Evolutionary conservation across 2,797 vertebrate species (phyloP).

Genomic region (Tapirus indicus): DNA sequence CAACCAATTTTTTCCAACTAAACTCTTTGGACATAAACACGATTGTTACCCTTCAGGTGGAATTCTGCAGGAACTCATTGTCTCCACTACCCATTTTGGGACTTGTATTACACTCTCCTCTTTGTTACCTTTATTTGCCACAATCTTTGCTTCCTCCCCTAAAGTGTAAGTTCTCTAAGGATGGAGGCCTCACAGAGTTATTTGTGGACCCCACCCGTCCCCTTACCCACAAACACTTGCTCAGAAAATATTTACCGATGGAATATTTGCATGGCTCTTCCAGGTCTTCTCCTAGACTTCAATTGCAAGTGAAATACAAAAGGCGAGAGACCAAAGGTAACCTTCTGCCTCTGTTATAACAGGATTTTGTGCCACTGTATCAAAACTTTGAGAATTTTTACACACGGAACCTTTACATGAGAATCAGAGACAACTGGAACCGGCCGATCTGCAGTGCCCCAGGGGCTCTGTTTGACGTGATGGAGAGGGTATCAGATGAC

Average conservation of each 20-base stretch:
- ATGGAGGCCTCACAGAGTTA: background rate
- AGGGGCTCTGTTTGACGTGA: slow-evolving; percentile 93
- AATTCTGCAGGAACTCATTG: background rate
- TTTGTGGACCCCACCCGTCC: background rate
- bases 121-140: background rate
- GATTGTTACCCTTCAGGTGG: background rate
- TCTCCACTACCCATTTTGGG: background rate
- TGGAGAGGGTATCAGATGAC: slow-evolving; percentile 96
- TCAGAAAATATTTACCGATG: background rate
- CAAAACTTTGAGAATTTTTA: slow-evolving; percentile 99
- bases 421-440: slow-evolving; percentile 98
- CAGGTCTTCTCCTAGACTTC: background rate
- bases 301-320: background rate
- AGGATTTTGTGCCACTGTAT: slow-evolving; percentile 97
- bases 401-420: slow-evolving; percentile 96
- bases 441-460: slow-evolving; percentile 96
- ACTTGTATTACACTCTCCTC: background rate
- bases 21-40: slow-evolving; percentile 4
- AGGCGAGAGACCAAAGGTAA: slow-evolving; percentile 64
- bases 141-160: background rate
- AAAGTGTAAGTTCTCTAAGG: background rate
- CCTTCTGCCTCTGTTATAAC: slow-evolving; percentile 81
- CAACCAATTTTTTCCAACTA: background rate
- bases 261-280: background rate
- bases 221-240: background rate